Conservation (phyloP, 1,140 invertebrate genomes). For the Odontomachus brunneus region DNA sequence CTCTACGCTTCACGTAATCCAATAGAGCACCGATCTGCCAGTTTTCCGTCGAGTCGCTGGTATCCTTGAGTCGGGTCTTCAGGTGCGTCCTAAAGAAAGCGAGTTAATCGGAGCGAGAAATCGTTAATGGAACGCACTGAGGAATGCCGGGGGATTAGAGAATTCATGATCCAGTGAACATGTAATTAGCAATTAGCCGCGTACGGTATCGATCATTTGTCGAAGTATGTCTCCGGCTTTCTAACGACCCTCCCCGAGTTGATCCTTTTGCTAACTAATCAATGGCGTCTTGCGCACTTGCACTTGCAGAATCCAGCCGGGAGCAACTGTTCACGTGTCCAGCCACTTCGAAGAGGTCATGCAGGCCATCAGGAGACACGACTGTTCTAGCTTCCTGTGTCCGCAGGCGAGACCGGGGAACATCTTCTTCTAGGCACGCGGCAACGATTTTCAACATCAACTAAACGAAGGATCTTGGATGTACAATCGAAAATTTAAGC, state of each 20-base stretch:
- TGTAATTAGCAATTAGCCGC: conserved; percentile 44
- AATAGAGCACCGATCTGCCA: too few relatives aligned
- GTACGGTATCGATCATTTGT: conserved; percentile 39
- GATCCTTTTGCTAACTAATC: background rate
- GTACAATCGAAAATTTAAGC: too few relatives aligned
- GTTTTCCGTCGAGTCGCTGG: too few relatives aligned
- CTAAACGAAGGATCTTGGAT: too few relatives aligned
- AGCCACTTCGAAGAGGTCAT: conserved; percentile 87
- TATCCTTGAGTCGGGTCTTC: too few relatives aligned
- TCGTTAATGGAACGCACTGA: conserved; percentile 32
- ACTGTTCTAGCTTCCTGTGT: conserved; percentile 87
- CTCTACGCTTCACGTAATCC: too few relatives aligned
- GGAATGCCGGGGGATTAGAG: conserved; percentile 5
- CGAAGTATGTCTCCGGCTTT: conserved; percentile 54
- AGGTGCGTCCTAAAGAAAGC: conserved; percentile 14
- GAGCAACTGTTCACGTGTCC: conserved; percentile 84
- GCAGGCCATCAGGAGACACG: conserved; percentile 86
- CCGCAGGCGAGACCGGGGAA: conserved; percentile 78
- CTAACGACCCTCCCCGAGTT: conserved; percentile 14
- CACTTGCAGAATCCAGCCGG: conserved; percentile 86
- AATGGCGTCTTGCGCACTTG: background rate
- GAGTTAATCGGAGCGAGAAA: conserved; percentile 53
- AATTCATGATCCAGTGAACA: conserved; percentile 18
- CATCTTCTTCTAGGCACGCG: conserved; percentile 72
- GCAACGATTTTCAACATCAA: background rate